Base-by-base conservation (phyloP, 2,888 invertebrate species). In the Cephus runcator region DNA sequence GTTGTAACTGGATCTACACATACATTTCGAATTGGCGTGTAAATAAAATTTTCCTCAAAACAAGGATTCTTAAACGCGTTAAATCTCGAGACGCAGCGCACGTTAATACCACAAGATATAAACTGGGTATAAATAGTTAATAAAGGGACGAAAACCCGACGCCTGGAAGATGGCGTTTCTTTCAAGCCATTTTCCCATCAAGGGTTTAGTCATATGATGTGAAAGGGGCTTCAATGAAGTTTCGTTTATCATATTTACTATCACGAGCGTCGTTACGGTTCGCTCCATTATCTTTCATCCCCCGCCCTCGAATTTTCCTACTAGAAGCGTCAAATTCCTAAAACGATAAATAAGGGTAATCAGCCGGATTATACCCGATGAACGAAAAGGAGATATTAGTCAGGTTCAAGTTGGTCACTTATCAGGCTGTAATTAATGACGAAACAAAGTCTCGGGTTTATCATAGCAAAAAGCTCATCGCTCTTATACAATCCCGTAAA, bases 401-500 rank as follows among this genome's bases (percentile, higher is more conserved):
- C 23, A 56, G 56, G 56, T 56, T 68, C 68, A 75, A 71, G 73
- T 40, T 36, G 73, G 77, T 78, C 79, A 87, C 86, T 86, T 87
- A 86, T 86, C 86, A 84, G 84, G 78, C 81, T 78, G 84, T 88
- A 88, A 89, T 88, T 88, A 89, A 88, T 86, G 86, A 79, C 83
- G 83, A 81, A 79, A 80, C 79, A 81, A 85, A 83, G 82, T 83
- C 40, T 56, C 56, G 56, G 56, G 56, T 56, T 56, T 56, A 56
- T 56, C 56, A 9, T 56, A 56, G 82, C 87, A 88, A 89, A 88
- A 88, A 87, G 83, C 75, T 76, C 75, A 76, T 81, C 79, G 81
- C 82, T 74, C 82, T 84, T 82, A 87, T 88, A 86, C 88, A 86
- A 88, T 88, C 88, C 85, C 88, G 88, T 88, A 87, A 89, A 89